These are phyloP conservation scores for Colostygia pectinataria DNA, from an alignment of 2,888 invertebrate genomes.

Conservation along the genomic window DNA sequence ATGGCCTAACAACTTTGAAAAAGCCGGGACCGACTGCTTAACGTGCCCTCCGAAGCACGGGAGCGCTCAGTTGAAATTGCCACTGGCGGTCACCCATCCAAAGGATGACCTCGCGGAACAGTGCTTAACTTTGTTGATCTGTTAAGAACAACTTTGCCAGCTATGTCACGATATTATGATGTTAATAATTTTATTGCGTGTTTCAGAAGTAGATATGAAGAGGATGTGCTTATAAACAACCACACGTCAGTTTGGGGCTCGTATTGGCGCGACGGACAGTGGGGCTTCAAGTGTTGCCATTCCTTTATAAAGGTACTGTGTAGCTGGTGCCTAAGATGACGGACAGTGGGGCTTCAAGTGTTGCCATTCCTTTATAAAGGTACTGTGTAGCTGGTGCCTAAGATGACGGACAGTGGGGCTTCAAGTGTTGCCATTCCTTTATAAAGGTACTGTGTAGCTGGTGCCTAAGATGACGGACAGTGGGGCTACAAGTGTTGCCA, in stretches of 20 bases:
- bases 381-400: no score
- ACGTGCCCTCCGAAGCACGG: no score
- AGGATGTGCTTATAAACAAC: slow-evolving; percentile 95
- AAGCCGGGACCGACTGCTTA: no score
- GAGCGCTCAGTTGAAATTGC: no score
- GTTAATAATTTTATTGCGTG: background rate
- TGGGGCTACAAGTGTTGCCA: slow-evolving; percentile 99
- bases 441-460: slow-evolving; percentile 90
- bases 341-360: slow-evolving; percentile 98
- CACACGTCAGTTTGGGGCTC: slow-evolving; percentile 98
- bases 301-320: slow-evolving; percentile 91
- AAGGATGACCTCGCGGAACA: no score
- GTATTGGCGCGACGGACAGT: slow-evolving; percentile 94
- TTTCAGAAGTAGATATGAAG: slow-evolving; percentile 92
- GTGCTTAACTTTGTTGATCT: no score
- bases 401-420: slow-evolving; percentile 98
- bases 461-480: no score
- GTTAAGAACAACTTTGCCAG: no score
- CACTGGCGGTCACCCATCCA: no score
- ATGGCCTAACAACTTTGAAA: no score
- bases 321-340: no score
- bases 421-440: slow-evolving; percentile 96
- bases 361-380: slow-evolving; percentile 95
- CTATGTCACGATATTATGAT: no score
- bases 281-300: slow-evolving; percentile 99